Base-by-base conservation (phyloP, 2,113 vertebrate genomes). In the Hyaena hyaena region DNA sequence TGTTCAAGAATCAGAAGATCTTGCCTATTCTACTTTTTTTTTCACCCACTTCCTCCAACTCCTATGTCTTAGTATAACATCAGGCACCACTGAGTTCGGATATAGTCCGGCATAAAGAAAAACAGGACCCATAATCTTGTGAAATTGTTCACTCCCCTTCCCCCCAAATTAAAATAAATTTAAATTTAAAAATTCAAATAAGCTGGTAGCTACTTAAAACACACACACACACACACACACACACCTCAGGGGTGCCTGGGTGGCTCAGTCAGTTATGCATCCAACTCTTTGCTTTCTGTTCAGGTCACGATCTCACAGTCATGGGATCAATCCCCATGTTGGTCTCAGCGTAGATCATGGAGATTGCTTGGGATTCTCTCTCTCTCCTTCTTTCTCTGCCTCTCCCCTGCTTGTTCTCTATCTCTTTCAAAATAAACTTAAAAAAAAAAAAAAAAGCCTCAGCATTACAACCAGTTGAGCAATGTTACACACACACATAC, bases 21-120 rank as follows among this genome's bases (percentile, higher is more conserved):
- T 80, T 87, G 35, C 10, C 43, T 93, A 45, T 68, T 84, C 77
- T 77, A 58, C 24, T 65, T n/a, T 95, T 45, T 80, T 10, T 0
- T 96, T 97, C 87, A 12, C 43, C 91, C 48, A 87, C 12, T 85
- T 96, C 50, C 63, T 94, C 39, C 48, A 90, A 88, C 17, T 92
- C 88, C n/a, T 55, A 10, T 66, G 16, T 88, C n/a, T 96, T 79
- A 80, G 9, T 63, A 8, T 82, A 28, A 90, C n/a, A 92, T 19
- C 28, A 90, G 50, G 21, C 19, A 5, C 24, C 85, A 61, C 0
- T 88, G 23, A 55, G 24, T 93, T 95, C 86, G 73, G 33, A 96
- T 45, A 35, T 65, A 85, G 15, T 61, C 31, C 88, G 63, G 11
- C 16, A 88, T 68, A 80, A 93, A 92, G 74, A 88, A 88, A 84